Percentiles rank a stretch among this genome's conserved stretches.
Conservation (phyloP, 2,113 vertebrate species). For the Gulo gulo region DNA sequence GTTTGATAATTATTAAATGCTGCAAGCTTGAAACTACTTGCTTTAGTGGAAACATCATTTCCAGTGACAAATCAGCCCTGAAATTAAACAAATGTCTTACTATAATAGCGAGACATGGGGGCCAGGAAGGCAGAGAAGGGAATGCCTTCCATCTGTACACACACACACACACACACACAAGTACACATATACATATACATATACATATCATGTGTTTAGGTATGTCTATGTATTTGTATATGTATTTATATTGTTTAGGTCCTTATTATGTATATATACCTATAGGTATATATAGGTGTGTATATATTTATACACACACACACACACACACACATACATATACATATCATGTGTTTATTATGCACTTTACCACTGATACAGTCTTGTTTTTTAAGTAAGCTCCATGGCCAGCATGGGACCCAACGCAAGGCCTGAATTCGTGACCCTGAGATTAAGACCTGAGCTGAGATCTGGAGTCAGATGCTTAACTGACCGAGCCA, state of each 20-base stretch:
- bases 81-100: slow-evolving; percentile 61
- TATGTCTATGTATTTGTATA: no score
- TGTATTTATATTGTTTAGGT: no score
- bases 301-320: no score
- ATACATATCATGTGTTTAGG: no score
- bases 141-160: neutral
- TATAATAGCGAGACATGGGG: neutral
- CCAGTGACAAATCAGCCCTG: slow-evolving; percentile 15
- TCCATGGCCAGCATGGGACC: neutral
- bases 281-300: no score
- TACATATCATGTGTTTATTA: no score
- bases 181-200: no score
- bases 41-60: slow-evolving; percentile 54
- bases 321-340: no score
- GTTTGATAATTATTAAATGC: slow-evolving; percentile 41
- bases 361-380: neutral
- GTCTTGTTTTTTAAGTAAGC: neutral
- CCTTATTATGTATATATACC: no score
- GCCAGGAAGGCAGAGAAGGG: neutral
- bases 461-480: neutral
- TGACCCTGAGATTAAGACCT: neutral
- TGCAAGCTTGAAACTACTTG: slow-evolving; percentile 49
- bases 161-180: no score
- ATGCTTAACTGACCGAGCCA: neutral
- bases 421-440: neutral